These are phyloP conservation scores for Yponomeuta sedellus DNA, from an alignment of 2,888 invertebrate species.

Conservation along the genomic window DNA sequence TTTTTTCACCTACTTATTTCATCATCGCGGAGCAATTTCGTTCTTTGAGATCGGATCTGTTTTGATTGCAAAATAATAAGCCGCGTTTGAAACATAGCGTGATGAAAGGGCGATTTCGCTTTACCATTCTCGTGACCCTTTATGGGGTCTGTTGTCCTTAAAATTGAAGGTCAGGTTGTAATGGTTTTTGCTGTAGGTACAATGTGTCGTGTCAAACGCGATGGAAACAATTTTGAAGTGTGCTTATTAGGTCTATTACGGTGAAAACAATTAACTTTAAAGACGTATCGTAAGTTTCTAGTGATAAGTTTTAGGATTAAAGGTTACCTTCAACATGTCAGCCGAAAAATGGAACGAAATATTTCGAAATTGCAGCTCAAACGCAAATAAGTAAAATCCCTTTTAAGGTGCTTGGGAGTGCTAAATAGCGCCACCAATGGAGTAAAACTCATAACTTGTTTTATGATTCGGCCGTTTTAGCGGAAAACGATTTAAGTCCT, in stretches of 20 bases:
- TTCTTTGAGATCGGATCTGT: conserved; percentile 29
- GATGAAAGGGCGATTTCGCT: conserved; percentile 37
- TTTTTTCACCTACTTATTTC: conserved; percentile 12
- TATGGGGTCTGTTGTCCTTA: background rate
- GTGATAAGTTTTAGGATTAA: no score
- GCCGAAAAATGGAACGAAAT: no score
- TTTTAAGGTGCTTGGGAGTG: no score
- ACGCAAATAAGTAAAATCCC: no score
- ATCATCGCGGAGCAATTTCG: conserved; percentile 22
- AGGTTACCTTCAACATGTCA: no score
- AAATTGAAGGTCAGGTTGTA: conserved; percentile 15
- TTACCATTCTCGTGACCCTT: conserved; percentile 16
- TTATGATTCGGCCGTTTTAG: no score
- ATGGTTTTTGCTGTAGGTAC: conserved; percentile 13
- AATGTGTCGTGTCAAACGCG: conserved; percentile 1
- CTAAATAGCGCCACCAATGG: no score
- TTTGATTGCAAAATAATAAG: conserved; percentile 41
- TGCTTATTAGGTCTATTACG: background rate
- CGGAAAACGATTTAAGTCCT: no score
- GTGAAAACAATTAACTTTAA: background rate
- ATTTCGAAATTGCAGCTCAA: no score
- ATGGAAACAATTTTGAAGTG: background rate
- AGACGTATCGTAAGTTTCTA: background rate
- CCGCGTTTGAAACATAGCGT: conserved; percentile 32
- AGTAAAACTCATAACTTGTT: no score